Percentiles rank a stretch among this genome's conserved stretches.
These are phyloP conservation scores for Drosophila paranaensis DNA, from an alignment of 2,888 invertebrate species.

Conservation along the genomic window DNA sequence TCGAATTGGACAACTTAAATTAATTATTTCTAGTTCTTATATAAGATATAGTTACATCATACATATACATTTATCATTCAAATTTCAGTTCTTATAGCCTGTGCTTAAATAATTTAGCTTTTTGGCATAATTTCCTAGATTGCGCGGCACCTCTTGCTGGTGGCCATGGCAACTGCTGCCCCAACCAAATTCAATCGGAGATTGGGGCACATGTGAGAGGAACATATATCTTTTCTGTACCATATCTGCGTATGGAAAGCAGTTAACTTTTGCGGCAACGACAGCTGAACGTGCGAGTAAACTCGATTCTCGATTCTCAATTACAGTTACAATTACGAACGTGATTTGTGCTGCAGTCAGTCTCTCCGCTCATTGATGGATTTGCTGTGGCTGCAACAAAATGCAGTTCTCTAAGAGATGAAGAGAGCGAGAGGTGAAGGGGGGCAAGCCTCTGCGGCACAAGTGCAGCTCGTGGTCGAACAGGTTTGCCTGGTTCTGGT, in stretches of 20 bases:
- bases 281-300: constrained; percentile 44
- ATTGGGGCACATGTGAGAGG: constrained; percentile 44
- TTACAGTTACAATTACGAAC: constrained; percentile 76
- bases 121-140: constrained; percentile 21
- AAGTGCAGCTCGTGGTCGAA: constrained; percentile 30
- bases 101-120: constrained; percentile 21
- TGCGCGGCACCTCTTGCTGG: constrained; percentile 2
- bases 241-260: constrained; percentile 21
- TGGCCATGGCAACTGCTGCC: background rate
- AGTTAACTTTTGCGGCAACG: constrained; percentile 35
- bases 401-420: constrained; percentile 21
- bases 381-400: constrained; percentile 42
- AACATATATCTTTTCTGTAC: background rate
- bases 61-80: constrained; percentile 5
- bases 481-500: constrained; percentile 55
- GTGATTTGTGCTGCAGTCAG: constrained; percentile 65
- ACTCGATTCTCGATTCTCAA: constrained; percentile 52
- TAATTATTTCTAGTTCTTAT: background rate
- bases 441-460: background rate
- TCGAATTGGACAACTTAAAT: background rate
- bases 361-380: constrained; percentile 65
- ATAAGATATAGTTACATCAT: background rate
- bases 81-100: background rate
- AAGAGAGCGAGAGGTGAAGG: no score
- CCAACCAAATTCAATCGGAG: constrained; percentile 18